Evolutionary conservation across 2,797 vertebrate species (phyloP).

Genomic region (Ptychobarbus kaznakovi): DNA sequence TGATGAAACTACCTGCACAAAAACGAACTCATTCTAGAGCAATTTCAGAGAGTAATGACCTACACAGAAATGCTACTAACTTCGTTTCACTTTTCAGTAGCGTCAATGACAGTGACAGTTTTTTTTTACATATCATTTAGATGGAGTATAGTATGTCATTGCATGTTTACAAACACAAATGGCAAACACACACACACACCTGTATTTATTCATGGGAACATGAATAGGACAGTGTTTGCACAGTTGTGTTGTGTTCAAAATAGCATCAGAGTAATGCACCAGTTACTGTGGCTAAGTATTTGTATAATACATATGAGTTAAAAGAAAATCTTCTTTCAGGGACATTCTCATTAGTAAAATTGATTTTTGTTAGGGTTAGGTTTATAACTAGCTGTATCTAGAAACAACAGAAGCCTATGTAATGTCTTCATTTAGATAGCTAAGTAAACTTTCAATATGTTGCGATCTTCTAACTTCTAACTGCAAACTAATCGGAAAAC

Average conservation of each 20-base stretch:
- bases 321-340: background rate
- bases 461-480: background rate
- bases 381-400: background rate
- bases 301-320: too few species aligned
- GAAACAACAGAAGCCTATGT: background rate
- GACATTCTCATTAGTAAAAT: background rate
- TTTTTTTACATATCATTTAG: background rate
- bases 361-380: background rate
- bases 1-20: conserved; percentile 15
- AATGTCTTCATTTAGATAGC: background rate
- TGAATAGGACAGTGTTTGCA: conserved; percentile 52
- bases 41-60: background rate
- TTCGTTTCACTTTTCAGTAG: background rate
- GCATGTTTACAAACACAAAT: conserved; percentile 15
- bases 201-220: conserved; percentile 37
- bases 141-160: background rate
- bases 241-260: conserved; percentile 45
- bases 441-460: background rate
- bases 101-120: background rate
- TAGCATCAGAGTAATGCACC: conserved; percentile 33
- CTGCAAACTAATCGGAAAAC: background rate
- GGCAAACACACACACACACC: conserved; percentile 1
- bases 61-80: background rate
- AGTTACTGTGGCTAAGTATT: conserved; percentile 3
- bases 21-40: background rate